Evolutionary conservation across 1,140 invertebrate genomes (phyloP).

Genomic region (Cheumatopsyche charites): DNA sequence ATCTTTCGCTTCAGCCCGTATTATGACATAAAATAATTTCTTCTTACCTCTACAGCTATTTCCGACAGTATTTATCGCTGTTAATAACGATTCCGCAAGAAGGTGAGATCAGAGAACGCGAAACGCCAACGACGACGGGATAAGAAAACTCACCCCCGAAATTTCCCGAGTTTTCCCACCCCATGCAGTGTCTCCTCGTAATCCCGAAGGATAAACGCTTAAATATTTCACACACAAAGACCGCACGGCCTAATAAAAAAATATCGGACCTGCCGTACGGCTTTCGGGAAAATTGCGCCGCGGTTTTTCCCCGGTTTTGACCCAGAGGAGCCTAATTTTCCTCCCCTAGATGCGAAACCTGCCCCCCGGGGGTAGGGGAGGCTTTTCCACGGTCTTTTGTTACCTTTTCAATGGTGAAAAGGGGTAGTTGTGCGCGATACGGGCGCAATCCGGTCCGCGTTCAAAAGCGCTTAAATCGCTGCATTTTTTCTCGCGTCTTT

Average conservation of each 20-base stretch:
- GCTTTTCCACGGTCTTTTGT: background rate
- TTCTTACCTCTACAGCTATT: too few species aligned
- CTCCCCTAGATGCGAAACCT: too few species aligned
- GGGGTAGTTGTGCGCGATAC: constrained; percentile 15
- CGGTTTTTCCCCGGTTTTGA: too few species aligned
- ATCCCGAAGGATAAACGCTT: constrained; percentile 37
- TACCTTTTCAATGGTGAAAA: constrained; percentile 12
- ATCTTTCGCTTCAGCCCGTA: too few species aligned
- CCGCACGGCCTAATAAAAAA: constrained; percentile 31
- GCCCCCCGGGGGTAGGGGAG: too few species aligned
- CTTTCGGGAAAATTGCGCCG: background rate
- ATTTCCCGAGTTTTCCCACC: background rate
- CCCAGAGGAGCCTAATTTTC: too few species aligned
- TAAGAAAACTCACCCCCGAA: background rate
- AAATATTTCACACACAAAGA: constrained; percentile 38
- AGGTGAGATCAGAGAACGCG: background rate
- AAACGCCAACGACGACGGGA: background rate
- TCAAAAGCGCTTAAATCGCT: constrained; percentile 13
- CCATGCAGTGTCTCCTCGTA: background rate
- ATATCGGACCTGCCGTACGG: background rate
- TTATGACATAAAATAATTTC: too few species aligned
- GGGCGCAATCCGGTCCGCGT: background rate
- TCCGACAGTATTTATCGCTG: background rate
- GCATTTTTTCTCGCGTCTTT: constrained; percentile 1
- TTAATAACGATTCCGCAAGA: constrained; percentile 9